Evolutionary conservation across 1,140 invertebrate genomes (phyloP).

Genomic region (Brachystomella parvula): DNA sequence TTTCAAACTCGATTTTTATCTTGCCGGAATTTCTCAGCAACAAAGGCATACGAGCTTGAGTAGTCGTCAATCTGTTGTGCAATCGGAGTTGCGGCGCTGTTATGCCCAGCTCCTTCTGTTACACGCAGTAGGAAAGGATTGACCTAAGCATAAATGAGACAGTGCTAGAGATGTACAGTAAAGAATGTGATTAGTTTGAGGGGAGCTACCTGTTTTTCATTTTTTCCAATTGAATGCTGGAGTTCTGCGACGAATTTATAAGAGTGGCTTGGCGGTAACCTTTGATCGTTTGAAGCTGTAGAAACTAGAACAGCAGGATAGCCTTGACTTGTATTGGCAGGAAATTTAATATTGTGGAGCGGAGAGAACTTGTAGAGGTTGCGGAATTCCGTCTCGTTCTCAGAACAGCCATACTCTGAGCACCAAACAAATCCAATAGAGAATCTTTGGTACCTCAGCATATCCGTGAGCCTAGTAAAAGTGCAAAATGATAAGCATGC

Average conservation of each 20-base stretch:
- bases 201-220: slow-evolving; percentile 49
- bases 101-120: neutral
- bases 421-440: slow-evolving; percentile 93
- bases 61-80: neutral
- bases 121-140: slow-evolving; percentile 21
- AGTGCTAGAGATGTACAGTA: slow-evolving; percentile 7
- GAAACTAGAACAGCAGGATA: slow-evolving; percentile 85
- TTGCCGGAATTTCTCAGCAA: neutral
- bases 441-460: slow-evolving; percentile 96
- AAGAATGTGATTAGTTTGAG: neutral
- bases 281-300: slow-evolving; percentile 93
- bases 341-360: slow-evolving; percentile 82
- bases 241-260: slow-evolving; percentile 88
- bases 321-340: slow-evolving; percentile 48
- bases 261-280: slow-evolving; percentile 91
- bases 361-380: slow-evolving; percentile 88
- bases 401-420: slow-evolving; percentile 88
- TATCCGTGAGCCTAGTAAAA: slow-evolving; percentile 91
- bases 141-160: slow-evolving; percentile 20
- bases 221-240: slow-evolving; percentile 62
- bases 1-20: too few species aligned
- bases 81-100: neutral
- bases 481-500: too few species aligned
- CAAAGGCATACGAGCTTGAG: neutral
- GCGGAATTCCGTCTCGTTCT: slow-evolving; percentile 78